phyloP scores from a whole-genome alignment of 2,113 vertebrate species.

The Gopherus evgoodei region DNA sequence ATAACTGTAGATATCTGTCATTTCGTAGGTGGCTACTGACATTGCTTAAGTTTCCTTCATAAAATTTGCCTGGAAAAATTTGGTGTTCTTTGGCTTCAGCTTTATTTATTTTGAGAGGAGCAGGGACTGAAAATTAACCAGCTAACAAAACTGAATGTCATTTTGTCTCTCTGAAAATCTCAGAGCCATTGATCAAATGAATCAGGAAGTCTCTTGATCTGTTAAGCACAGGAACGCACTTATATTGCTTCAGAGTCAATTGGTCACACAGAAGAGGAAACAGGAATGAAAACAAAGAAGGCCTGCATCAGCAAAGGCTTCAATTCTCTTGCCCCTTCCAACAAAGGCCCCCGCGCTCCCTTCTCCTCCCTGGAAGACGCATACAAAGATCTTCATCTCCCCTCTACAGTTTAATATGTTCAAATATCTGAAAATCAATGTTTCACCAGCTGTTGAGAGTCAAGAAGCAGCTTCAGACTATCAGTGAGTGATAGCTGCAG shows the following conservation, averaged over 20 bases:
- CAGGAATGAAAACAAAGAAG: background rate
- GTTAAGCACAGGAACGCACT: background rate
- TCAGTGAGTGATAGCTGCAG: background rate
- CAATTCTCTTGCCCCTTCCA: background rate
- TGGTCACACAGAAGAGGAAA: background rate
- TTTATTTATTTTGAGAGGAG: background rate
- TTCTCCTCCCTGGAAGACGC: background rate
- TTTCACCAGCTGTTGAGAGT: background rate
- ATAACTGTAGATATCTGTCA: accelerated
- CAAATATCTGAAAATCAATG: background rate
- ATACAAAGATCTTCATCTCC: background rate
- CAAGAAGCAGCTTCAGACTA: background rate
- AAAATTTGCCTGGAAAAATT: background rate
- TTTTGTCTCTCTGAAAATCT: background rate
- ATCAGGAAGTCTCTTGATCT: background rate
- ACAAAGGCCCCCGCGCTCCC: background rate
- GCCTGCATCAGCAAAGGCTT: background rate
- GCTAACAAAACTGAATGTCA: background rate
- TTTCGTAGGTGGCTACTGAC: background rate
- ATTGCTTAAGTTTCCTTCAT: background rate
- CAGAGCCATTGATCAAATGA: background rate
- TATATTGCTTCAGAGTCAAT: background rate
- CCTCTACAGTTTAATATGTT: background rate
- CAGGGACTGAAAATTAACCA: background rate
- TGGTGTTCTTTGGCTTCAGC: background rate